These are phyloP conservation scores for Dicyrtoma fusca DNA, from an alignment of 2,888 invertebrate genomes.

Conservation along the genomic window DNA sequence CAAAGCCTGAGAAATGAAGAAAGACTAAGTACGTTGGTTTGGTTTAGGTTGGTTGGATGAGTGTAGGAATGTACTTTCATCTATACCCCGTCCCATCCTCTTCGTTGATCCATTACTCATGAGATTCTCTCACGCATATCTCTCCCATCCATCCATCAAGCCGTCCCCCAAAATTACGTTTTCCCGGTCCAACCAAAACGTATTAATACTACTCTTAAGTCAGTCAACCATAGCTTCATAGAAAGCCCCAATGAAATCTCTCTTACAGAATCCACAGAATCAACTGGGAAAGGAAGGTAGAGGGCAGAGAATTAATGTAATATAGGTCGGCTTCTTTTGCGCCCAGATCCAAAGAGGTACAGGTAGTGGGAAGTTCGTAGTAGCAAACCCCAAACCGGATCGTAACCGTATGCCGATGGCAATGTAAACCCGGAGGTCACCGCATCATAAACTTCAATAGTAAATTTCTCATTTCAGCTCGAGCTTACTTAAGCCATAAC, in stretches of 20 bases:
- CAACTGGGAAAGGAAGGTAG: neutral
- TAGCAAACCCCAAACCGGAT: too few species aligned
- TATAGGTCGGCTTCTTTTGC: neutral
- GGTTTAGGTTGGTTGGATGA: neutral
- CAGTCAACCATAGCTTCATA: slow-evolving; percentile 15
- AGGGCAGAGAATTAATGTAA: neutral
- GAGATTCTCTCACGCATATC: slow-evolving; percentile 34
- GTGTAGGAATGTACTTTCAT: neutral
- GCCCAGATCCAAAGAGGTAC: neutral
- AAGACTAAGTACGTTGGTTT: neutral
- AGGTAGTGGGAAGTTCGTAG: too few species aligned
- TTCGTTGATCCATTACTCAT: slow-evolving; percentile 33
- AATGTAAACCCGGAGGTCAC: neutral
- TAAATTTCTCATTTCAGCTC: slow-evolving; percentile 4
- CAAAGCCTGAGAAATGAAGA: neutral
- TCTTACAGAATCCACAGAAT: too few species aligned
- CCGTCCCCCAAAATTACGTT: slow-evolving; percentile 22
- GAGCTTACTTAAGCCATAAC: neutral
- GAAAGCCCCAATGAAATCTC: slow-evolving; percentile 13
- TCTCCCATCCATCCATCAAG: slow-evolving; percentile 29
- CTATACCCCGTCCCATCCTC: slow-evolving; percentile 23
- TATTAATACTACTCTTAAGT: slow-evolving; percentile 32
- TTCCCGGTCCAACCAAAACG: slow-evolving; percentile 12
- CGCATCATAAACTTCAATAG: neutral
- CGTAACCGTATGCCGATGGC: too few species aligned